Base-by-base conservation (phyloP, 2,113 vertebrate genomes). In the Chaetura pelagica region DNA sequence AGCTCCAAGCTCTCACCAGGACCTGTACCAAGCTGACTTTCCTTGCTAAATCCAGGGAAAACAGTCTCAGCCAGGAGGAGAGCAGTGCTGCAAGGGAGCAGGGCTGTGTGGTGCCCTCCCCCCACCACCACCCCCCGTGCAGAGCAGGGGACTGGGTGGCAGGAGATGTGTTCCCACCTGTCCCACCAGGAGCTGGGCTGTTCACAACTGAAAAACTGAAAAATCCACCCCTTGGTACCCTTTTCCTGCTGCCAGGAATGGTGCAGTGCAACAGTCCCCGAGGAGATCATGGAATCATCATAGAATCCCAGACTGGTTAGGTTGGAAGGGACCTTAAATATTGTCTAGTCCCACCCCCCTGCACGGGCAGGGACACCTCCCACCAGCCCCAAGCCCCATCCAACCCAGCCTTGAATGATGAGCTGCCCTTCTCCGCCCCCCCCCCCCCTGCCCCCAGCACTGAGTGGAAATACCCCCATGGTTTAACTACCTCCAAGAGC, bases 61-160 rank as follows among this genome's bases (percentile, higher is more conserved):
- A 61, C 12, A 32, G 69, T 20, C 24, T 49, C 48, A 26, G 62
- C 14, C 14, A 18, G 52, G 54, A 22, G 0, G 1, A 10, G 38
- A 55, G 48, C 26, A 14, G 38, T 2, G 21, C n/a, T 23, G 26
- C 0, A 1, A 72, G 44, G 48, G 27, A 29, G 4, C 3, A 19
- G 58, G 57, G 40, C 21, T 77, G 16, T 0, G 2, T 19, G 35
- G 5, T 40, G 7, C 27, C 4, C 7, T 62, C 46, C 46, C 46
- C 19, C 18, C 20, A 8, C 46, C 10, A 8, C 46, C 18, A 7
- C 17, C 46, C 46, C 32, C 63, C 15, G 35, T 0, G 3, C 42
- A 38, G 64, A 15, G 3, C 4, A 61, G n/a, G 4, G 14, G 29
- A 22, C 15, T 0, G 0, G 57, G 49, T 9, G 2, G 49, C 54